A percentile compares a stretch with the other conserved stretches of the same genome.
phyloP scores from a whole-genome alignment of 2,888 invertebrate genomes.

The Epinotia brunnichana region DNA sequence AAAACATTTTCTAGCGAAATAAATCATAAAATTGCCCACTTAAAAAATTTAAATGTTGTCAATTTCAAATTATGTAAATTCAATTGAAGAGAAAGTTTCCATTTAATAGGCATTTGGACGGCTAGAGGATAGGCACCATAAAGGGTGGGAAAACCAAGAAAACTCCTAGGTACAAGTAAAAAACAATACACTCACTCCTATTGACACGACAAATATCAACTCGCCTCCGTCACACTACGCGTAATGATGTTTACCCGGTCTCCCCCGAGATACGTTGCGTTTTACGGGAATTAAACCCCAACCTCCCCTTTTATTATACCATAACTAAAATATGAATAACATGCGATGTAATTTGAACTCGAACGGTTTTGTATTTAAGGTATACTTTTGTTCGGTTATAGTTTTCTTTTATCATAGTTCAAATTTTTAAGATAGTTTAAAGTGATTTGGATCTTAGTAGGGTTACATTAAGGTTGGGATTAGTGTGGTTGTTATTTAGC shows the following conservation, averaged over 20 bases:
- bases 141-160: constrained; percentile 18
- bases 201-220: constrained; percentile 52
- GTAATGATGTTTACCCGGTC: constrained; percentile 75
- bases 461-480: not conserved
- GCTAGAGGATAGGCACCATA: not conserved
- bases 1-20: no score
- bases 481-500: constrained; percentile 24
- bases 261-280: constrained; percentile 75
- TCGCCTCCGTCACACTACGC: constrained; percentile 43
- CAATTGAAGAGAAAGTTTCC: no score
- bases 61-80: no score
- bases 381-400: not conserved
- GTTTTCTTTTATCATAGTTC: constrained; percentile 8
- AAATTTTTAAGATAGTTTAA: constrained; percentile 5
- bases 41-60: no score
- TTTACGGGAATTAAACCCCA: constrained; percentile 75
- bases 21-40: no score
- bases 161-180: constrained; percentile 24
- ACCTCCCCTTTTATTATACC: constrained; percentile 58
- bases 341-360: not conserved
- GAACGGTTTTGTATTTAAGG: not conserved
- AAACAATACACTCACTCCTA: constrained; percentile 45
- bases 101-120: no score
- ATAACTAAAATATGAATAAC: constrained; percentile 51
- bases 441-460: not conserved